These are phyloP conservation scores for Ornithorhynchus anatinus DNA, from an alignment of 2,113 vertebrate species.

Conservation along the genomic window DNA sequence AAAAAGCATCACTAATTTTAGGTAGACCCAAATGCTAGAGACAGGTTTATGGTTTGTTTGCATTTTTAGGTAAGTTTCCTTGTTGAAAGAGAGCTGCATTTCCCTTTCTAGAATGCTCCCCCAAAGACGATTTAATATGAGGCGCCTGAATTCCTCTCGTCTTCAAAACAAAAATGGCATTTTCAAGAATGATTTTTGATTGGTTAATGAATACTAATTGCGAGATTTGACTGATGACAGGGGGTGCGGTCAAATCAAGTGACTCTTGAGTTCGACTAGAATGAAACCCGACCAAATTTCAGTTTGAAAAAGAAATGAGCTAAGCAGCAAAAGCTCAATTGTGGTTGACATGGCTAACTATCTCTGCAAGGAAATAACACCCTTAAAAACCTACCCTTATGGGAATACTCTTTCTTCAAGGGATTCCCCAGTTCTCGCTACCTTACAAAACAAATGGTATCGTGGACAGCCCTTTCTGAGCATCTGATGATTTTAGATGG, in stretches of 20 bases:
- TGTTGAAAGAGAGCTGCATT: neutral
- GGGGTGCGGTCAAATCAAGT: neutral
- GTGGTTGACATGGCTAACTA: neutral
- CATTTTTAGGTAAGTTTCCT: constrained; percentile 3
- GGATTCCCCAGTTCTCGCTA: too few species aligned
- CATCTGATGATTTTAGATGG: constrained; percentile 37
- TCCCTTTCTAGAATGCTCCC: too few species aligned
- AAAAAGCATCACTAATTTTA: constrained; percentile 44
- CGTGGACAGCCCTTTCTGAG: neutral
- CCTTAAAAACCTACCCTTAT: neutral
- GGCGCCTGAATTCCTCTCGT: neutral
- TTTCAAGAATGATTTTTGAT: neutral
- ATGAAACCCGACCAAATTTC: neutral
- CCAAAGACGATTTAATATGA: neutral
- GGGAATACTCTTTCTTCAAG: too few species aligned
- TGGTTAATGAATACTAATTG: constrained; percentile 6
- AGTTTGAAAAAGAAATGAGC: constrained; percentile 7
- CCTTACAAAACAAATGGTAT: neutral
- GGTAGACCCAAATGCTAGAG: neutral
- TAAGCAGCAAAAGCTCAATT: constrained; percentile 19
- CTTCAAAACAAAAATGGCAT: neutral
- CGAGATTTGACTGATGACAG: neutral
- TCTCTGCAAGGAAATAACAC: neutral
- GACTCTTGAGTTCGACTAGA: neutral
- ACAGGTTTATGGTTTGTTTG: neutral